Conservation (phyloP, 2,888 invertebrate species). For the Mechanitis messenoides region DNA sequence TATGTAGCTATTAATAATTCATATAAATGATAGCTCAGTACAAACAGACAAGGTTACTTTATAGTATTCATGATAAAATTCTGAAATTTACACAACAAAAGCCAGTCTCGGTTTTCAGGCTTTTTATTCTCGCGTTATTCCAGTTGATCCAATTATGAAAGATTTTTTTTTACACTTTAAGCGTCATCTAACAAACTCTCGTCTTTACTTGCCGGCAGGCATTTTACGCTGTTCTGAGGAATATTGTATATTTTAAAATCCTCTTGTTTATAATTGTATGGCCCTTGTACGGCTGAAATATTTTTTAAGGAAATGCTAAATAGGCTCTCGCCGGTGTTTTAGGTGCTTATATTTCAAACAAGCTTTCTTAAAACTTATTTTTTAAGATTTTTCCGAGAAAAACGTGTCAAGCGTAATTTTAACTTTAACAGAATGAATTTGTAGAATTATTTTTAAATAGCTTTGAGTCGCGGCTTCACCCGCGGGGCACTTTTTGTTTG, state of each 20-base stretch:
- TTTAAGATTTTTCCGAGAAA: no score
- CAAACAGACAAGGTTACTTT: background rate
- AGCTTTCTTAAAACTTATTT: background rate
- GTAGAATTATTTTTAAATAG: no score
- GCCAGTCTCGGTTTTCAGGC: slow-evolving; percentile 9
- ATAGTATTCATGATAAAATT: background rate
- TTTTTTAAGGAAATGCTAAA: slow-evolving; percentile 6
- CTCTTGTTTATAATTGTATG: slow-evolving; percentile 8
- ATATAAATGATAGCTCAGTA: background rate
- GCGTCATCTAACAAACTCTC: slow-evolving; percentile 18
- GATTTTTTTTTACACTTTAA: slow-evolving; percentile 16
- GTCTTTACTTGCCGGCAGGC: slow-evolving; percentile 15
- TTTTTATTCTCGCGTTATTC: slow-evolving; percentile 10
- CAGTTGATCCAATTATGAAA: slow-evolving; percentile 18
- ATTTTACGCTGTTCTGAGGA: slow-evolving; percentile 7
- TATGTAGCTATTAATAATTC: no score
- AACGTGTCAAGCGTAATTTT: no score
- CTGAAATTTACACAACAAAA: background rate
- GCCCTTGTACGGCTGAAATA: slow-evolving; percentile 5
- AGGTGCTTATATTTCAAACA: background rate
- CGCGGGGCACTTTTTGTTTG: no score
- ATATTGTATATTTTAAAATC: slow-evolving; percentile 6
- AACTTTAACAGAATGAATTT: no score
- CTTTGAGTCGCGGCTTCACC: no score
- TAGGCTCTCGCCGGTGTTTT: slow-evolving; percentile 4